Base-by-base conservation (phyloP, 2,797 vertebrate genomes). In the Chelon labrosus region DNA sequence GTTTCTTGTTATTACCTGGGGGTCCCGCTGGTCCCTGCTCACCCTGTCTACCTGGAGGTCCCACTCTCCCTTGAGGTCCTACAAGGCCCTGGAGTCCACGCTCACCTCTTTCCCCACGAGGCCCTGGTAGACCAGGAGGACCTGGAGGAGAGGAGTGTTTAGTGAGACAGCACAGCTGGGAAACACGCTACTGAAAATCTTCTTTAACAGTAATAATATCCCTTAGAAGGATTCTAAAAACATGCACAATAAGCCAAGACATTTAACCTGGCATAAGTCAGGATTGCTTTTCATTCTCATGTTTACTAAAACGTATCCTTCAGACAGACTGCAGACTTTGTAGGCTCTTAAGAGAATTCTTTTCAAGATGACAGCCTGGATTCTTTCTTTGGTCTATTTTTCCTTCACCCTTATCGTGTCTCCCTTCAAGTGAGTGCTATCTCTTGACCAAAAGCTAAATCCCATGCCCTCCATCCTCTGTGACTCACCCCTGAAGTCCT, bases 71-170 rank as follows among this genome's bases (percentile, higher is more conserved):
- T 49, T 91, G 89, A 1, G 87, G 85, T 58, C 97, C 97, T 0
- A 35, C 25, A 39, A 53, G 87, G 25, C 95, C 95, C 44, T 60
- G 61, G 1, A 54, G 38, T 49, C 95, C 95, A 17, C 66, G 82
- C 19, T 73, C 75, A 0, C 95, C 95, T 76, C 38, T 88, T 59
- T 94, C 93, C 63, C 95, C 95, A 35, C 84, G 89, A 12, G 85
- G 95, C 10, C 97, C 97, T 0, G 91, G 82, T 13, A 90, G 87
- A 53, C 97, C 97, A 35, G 88, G 94, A 73, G 91, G 92, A 79
- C 94, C 94, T 95, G 67, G 2, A 61, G 20, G 10, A 72, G 22
- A 17, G n/a, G 8, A 50, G 71, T 42, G 35, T 79, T 70, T 69
- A 6, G 44, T 59, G 39, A 84, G 44, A 83, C 35, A 60, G 42